Evolutionary conservation across 2,888 invertebrate species (phyloP), one percentile per base, ranked within the genome.

Genomic region (Drosophila siamana): DNA sequence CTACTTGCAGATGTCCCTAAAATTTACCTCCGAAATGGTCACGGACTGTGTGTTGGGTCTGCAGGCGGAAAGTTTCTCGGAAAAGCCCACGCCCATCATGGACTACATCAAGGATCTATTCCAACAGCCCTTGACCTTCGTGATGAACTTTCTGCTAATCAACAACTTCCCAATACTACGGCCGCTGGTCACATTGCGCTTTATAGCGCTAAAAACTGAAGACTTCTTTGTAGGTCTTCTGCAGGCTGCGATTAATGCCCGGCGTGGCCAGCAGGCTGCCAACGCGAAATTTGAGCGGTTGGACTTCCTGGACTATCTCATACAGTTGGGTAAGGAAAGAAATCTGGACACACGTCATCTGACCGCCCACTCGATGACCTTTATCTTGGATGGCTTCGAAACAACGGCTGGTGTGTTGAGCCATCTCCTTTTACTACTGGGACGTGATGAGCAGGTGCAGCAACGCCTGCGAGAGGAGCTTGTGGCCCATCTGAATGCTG

Each of bases 121-220:
- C 13, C 52, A 71, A 6, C 90, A 91, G 24, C 66, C 71, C 0
- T 75, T 74, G 26, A n/a, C 64, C 0, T 51, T 91, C 4, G 11
- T 84, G 0, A 0, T 88, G 0, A 88, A 85, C 50, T 73, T 81
- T 8, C 40, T 89, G 0, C 1, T 90, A 1, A 33, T 82, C 11
- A 82, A 80, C 15, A 68, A 88, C 1, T 79, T 90, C 33, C 92
- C 92, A 13, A 13, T 50, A 0, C 13, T 92, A 0, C 59, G 51
- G 0, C 50, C 65, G 0, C 9, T 91, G 1, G 70, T 74, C n/a
- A 90, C 86, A n/a, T 19, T 79, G 0, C 80, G 81, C 4, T 80
- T 91, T 38, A 48, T 92, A 0, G 72, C 83, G 0, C 93, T 91
- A 0, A 94, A 93, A 0, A 97, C 98, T 86, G 97, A 90, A 24